Percentiles rank a stretch among this genome's conserved stretches.
These are phyloP conservation scores for Leptinotarsa peninsularis DNA, from an alignment of 2,888 invertebrate species.

Conservation along the genomic window DNA sequence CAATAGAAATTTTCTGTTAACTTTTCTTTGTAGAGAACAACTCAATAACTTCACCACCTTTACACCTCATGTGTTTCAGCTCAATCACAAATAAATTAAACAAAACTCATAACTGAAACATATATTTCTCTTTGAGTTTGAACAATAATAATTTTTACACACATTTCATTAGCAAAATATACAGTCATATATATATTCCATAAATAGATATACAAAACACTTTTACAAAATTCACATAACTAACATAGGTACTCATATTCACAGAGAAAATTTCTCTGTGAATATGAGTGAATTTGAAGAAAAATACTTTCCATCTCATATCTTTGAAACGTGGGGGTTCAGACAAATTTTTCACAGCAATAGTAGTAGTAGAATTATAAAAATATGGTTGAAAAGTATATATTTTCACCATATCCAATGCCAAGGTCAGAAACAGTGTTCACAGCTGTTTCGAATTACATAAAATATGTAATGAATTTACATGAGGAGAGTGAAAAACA, in stretches of 20 bases:
- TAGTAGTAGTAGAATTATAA: too few relatives aligned
- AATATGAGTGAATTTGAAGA: too few relatives aligned
- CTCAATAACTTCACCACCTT: not conserved
- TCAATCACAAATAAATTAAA: not conserved
- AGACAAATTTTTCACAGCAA: too few relatives aligned
- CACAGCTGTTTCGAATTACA: not conserved
- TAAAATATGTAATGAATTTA: not conserved
- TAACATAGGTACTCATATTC: too few relatives aligned
- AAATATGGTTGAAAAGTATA: too few relatives aligned
- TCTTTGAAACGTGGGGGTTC: not conserved
- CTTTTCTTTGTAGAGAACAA: not conserved
- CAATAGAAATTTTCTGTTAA: not conserved
- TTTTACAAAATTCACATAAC: conserved; percentile 3
- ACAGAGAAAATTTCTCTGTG: too few relatives aligned
- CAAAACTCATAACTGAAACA: not conserved
- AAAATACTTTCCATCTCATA: not conserved
- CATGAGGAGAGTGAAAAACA: too few relatives aligned
- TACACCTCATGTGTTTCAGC: too few relatives aligned
- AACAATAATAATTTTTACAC: not conserved
- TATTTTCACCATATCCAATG: not conserved
- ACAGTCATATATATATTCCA: not conserved
- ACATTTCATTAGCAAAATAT: conserved; percentile 10
- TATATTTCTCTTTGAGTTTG: not conserved
- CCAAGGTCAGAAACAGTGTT: not conserved
- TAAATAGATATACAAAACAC: conserved; percentile 15